A percentile compares a stretch with the other conserved stretches of the same genome.
Evolutionary conservation across 1,140 invertebrate genomes (phyloP).

Genomic region (Atta texana): DNA sequence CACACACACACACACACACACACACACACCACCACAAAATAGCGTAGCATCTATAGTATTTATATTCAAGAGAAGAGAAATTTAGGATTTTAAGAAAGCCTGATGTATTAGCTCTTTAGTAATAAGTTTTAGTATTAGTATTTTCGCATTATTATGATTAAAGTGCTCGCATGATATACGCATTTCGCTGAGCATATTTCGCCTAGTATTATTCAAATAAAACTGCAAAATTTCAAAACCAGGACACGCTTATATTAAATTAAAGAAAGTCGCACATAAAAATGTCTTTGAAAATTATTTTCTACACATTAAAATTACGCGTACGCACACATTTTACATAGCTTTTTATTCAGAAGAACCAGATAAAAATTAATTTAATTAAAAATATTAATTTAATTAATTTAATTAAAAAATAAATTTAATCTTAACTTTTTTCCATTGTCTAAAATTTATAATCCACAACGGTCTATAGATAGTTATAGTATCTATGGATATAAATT

Average conservation of each 20-base stretch:
- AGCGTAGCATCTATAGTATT: conserved; percentile 6
- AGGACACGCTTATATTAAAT: conserved; percentile 23
- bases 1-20: too few relatives aligned
- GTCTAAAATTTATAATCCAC: not conserved
- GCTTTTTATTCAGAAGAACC: not conserved
- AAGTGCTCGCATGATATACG: not conserved
- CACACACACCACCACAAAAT: not conserved
- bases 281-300: not conserved
- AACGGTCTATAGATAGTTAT: not conserved
- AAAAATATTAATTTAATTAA: too few relatives aligned
- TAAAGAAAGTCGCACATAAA: not conserved
- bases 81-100: not conserved
- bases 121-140: not conserved
- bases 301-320: not conserved
- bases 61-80: conserved; percentile 6
- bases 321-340: not conserved
- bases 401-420: not conserved
- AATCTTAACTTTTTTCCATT: not conserved
- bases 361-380: too few relatives aligned
- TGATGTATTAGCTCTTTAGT: conserved; percentile 17
- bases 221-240: not conserved
- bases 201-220: not conserved
- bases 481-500: too few relatives aligned
- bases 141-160: not conserved
- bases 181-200: not conserved